phyloP scores from a whole-genome alignment of 2,113 vertebrate species.

The Poeciliopsis occidentalis region DNA sequence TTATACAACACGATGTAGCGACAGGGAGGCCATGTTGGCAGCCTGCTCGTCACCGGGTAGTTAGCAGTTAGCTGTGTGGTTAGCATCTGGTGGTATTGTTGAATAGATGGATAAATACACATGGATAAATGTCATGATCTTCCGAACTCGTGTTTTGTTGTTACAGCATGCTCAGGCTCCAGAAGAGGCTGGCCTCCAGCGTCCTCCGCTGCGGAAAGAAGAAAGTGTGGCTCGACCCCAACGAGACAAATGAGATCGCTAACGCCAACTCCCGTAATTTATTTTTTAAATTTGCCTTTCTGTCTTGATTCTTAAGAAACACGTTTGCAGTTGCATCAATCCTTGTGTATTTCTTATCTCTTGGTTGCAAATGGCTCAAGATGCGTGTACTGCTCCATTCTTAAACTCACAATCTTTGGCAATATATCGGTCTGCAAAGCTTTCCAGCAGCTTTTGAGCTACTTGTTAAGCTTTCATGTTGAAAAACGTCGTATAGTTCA shows the following conservation, averaged over 20 bases:
- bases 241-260: constrained; percentile 97
- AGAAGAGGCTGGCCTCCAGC: constrained; percentile 96
- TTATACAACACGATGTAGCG: constrained; percentile 46
- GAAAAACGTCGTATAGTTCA: too few relatives aligned
- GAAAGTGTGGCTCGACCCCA: constrained; percentile 97
- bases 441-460: too few relatives aligned
- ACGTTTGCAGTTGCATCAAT: too few relatives aligned
- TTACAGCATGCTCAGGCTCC: constrained; percentile 97
- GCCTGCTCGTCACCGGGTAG: constrained; percentile 11
- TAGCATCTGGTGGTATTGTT: neutral
- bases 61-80: constrained; percentile 22
- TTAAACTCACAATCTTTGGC: too few relatives aligned
- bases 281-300: too few relatives aligned
- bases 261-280: constrained; percentile 95
- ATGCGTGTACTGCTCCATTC: too few relatives aligned
- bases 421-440: too few relatives aligned
- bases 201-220: constrained; percentile 97
- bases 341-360: too few relatives aligned
- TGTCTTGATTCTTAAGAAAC: too few relatives aligned
- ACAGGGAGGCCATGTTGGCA: constrained; percentile 69
- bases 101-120: neutral
- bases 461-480: too few relatives aligned
- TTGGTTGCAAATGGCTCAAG: too few relatives aligned
- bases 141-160: neutral
- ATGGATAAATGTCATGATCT: neutral